Evolutionary conservation across 2,888 invertebrate species (phyloP), one percentile per base, ranked within the genome.

Genomic region (Empis stercorea): DNA sequence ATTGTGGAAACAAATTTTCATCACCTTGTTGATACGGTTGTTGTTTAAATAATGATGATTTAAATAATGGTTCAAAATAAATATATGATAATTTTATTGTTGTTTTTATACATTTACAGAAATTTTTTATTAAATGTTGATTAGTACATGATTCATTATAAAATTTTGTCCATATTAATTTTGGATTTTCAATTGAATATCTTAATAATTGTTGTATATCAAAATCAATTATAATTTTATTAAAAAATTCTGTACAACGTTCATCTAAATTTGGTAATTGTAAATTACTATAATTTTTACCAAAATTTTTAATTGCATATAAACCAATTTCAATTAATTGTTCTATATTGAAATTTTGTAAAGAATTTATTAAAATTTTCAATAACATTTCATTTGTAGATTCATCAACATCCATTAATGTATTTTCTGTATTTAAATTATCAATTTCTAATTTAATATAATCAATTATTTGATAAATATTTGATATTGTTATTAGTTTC

Each of bases 101-200:
- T 43, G 52, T 43, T 41, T 51, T 51, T 1, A 59, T 55, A 2
- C 58, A 56, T 10, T 45, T 38, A 14, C 57, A 56, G 44, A 60
- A 60, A 38, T 56, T 56, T 2, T 45, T 46, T 7, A 59, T 50
- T 45, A 59, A 56, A 11, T 56, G 52, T 10, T 55, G 50, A 13
- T 56, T 59, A 42, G 55, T 55, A 10, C 57, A 58, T 2, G 61
- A 59, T 15, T 52, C 54, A 9, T 57, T 54, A 36, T 62, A 59
- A 44, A 61, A 56, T 40, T 58, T 58, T 4, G 49, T 36, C 59
- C 60, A 63, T 50, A 57, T 54, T n/a, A 50, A 41, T 10, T 50
- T 43, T 0, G 61, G 58, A 51, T 60, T 54, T 50, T 64, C 61
- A 45, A 62, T 59, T 2, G 59, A 56, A 3, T 61, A 51, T 7